Evolutionary conservation across 2,888 invertebrate genomes (phyloP).

Genomic region (Scotopteryx bipunctaria): DNA sequence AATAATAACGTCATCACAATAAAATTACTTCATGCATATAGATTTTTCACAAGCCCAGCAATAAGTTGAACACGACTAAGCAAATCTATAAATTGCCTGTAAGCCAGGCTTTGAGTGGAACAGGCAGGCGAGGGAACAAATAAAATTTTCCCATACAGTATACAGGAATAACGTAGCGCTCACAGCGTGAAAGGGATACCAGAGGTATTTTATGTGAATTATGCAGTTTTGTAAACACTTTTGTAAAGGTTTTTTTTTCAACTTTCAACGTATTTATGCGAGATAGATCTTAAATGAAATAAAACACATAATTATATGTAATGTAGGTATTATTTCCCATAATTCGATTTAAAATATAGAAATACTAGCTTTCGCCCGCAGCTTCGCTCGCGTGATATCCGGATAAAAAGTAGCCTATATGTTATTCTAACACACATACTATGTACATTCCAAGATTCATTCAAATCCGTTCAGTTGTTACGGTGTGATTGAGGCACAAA

Average conservation of each 20-base stretch:
- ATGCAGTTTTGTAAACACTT: neutral
- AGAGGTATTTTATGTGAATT: neutral
- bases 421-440: no score
- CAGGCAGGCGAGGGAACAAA: constrained; percentile 52
- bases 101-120: constrained; percentile 57
- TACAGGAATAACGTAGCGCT: constrained; percentile 31
- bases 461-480: no score
- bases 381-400: no score
- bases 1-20: no score
- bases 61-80: constrained; percentile 32
- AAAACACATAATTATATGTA: neutral
- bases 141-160: constrained; percentile 52
- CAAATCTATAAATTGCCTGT: constrained; percentile 59
- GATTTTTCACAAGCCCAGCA: constrained; percentile 18
- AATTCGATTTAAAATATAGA: no score
- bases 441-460: no score
- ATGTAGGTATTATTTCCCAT: no score
- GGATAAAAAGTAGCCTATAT: no score
- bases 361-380: no score
- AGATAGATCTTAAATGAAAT: neutral
- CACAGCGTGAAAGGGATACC: neutral
- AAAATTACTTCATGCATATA: no score
- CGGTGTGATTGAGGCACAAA: no score
- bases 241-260: neutral
- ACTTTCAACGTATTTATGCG: neutral